Evolutionary conservation across 2,797 vertebrate genomes (phyloP), one percentile per base, ranked within the genome.

Genomic region (Pteronotus mesoamericanus): DNA sequence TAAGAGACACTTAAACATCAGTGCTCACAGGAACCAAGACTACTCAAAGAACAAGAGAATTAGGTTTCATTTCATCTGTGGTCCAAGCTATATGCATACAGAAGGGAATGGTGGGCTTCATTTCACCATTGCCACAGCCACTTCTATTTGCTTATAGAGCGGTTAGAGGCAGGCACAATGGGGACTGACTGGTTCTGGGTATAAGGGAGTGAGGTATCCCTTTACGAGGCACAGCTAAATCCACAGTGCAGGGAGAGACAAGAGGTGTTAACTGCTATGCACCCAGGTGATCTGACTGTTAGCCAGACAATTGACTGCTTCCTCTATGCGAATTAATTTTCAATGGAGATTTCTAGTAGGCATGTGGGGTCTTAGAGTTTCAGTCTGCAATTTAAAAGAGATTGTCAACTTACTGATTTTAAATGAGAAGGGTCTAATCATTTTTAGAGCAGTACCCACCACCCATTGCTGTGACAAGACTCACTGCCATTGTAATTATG

Each of bases 241-340:
- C 22, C 21, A 14, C 42, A 66, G 32, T 55, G 39, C 14, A 32
- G 19, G 18, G 8, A 74, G 72, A 86, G 14, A 46, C 9, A 19
- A 89, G 16, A 78, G 3, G 9, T 55, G 18, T 77, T 89, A 75
- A 69, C 22, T 15, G 1, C 9, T 48, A 37, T 21, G 46, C 44
- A 48, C 39, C 37, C 4, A 61, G 46, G 18, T 46, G 68, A 55
- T 37, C 26, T 92, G 68, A 51, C 46, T 84, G 74, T n/a, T 94
- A 89, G 15, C n/a, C 44, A 61, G 48, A 57, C 24, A 59, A 6
- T 26, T 69, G 29, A 16, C 37, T 64, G 29, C 11, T 79, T 83
- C 46, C 64, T 46, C 39, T 89, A 44, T 68, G n/a, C 72, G 89
- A 53, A 61, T 69, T 64, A 74, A 69, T 89, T 79, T 94, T 87